Conservation (phyloP, 2,797 vertebrate genomes). For the Adrianichthys oophorus region DNA sequence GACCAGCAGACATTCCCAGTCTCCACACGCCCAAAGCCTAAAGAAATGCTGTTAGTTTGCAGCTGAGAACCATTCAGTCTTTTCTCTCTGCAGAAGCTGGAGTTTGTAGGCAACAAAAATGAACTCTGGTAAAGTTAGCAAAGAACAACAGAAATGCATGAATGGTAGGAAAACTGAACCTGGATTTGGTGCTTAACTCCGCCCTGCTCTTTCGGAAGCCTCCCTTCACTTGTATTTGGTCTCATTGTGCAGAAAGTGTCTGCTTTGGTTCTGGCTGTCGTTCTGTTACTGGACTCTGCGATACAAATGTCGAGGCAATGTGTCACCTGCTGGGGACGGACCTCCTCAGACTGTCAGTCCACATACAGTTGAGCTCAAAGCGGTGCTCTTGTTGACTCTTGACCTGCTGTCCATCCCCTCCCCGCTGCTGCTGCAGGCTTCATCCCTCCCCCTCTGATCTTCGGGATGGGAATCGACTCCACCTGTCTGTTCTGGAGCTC, state of each 20-base stretch:
- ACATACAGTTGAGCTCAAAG: slow-evolving; percentile 26
- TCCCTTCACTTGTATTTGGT: background rate
- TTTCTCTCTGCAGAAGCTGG: too few species aligned
- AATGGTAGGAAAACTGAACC: too few species aligned
- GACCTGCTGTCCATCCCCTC: slow-evolving; percentile 40
- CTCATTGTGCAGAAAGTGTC: background rate
- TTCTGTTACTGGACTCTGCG: slow-evolving; percentile 17
- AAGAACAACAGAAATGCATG: too few species aligned
- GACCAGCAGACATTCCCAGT: too few species aligned
- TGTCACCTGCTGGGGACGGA: slow-evolving; percentile 29
- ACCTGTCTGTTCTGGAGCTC: slow-evolving; percentile 98
- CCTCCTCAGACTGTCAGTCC: slow-evolving; percentile 21
- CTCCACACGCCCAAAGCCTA: too few species aligned
- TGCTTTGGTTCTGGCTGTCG: background rate
- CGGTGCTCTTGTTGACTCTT: slow-evolving; percentile 35
- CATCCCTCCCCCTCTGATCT: slow-evolving; percentile 97
- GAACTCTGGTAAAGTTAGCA: too few species aligned
- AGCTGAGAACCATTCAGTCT: too few species aligned
- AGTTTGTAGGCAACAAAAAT: too few species aligned
- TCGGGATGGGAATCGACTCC: slow-evolving; percentile 96
- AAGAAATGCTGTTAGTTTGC: too few species aligned
- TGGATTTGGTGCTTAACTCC: too few species aligned
- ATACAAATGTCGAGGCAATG: slow-evolving; percentile 32
- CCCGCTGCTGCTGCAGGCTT: slow-evolving; percentile 81
- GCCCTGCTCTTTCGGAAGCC: too few species aligned